phyloP scores from a whole-genome alignment of 2,888 invertebrate species.

The Cremastobaeus sp. region DNA sequence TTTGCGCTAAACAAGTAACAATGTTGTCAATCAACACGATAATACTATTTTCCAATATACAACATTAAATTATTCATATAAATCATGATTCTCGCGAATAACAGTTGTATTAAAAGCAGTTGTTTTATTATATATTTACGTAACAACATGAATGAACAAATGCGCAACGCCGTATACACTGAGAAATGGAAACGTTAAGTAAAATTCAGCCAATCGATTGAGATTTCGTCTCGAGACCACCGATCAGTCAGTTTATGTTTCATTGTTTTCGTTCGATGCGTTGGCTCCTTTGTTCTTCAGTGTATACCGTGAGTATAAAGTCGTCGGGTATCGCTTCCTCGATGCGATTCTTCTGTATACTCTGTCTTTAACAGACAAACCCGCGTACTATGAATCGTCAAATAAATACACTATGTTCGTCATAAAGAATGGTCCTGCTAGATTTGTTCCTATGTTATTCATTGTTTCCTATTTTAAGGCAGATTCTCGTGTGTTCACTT shows the following conservation, averaged over 20 bases:
- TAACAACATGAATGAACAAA: constrained; percentile 41
- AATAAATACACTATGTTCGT: constrained; percentile 57
- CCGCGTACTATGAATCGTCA: constrained; percentile 31
- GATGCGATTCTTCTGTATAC: constrained; percentile 21
- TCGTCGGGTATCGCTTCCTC: constrained; percentile 49
- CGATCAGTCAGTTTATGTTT: constrained; percentile 16
- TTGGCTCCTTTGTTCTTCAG: neutral
- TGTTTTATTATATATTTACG: constrained; percentile 22
- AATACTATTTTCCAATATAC: constrained; percentile 29
- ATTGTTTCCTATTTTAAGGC: constrained; percentile 65
- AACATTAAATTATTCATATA: constrained; percentile 32
- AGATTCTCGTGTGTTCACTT: constrained; percentile 63
- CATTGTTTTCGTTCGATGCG: constrained; percentile 9
- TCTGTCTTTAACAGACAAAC: constrained; percentile 45
- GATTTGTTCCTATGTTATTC: constrained; percentile 48
- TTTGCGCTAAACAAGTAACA: constrained; percentile 41
- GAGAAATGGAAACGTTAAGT: constrained; percentile 1
- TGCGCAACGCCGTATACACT: constrained; percentile 38
- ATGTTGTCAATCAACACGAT: constrained; percentile 36
- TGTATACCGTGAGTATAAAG: constrained; percentile 54
- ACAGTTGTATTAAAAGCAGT: constrained; percentile 44
- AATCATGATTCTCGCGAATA: constrained; percentile 33
- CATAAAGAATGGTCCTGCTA: constrained; percentile 41
- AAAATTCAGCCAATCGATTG: too few species aligned
- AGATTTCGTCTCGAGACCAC: too few species aligned